These are phyloP conservation scores for Euphonia xanthogaster DNA, from an alignment of 2,797 vertebrate genomes.

Conservation along the genomic window DNA sequence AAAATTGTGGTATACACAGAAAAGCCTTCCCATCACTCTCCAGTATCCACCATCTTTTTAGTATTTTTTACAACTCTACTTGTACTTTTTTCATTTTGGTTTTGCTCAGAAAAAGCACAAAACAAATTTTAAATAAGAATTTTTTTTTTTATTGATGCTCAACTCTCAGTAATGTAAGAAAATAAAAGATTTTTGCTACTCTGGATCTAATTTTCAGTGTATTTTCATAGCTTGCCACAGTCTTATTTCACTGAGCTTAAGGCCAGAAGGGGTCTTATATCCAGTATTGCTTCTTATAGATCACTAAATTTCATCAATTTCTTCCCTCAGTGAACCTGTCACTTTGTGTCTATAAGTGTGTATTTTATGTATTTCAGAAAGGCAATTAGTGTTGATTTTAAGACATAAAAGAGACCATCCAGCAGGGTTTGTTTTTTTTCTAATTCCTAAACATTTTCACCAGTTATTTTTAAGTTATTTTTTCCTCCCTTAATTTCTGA, in stretches of 20 bases:
- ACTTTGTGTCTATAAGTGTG: neutral
- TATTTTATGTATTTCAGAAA: neutral
- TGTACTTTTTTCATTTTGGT: neutral
- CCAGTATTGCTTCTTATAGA: neutral
- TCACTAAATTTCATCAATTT: neutral
- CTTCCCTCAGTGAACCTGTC: neutral
- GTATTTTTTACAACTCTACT: neutral
- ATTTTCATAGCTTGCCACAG: neutral
- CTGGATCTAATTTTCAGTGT: neutral
- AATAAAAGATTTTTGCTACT: neutral
- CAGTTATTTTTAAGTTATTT: neutral
- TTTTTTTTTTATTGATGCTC: neutral
- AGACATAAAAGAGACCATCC: neutral
- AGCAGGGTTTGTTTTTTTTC: accelerated
- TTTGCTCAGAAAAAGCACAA: neutral
- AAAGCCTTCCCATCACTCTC: neutral
- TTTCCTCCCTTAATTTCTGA: neutral
- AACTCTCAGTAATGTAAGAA: neutral
- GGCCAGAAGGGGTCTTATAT: neutral
- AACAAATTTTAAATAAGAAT: neutral
- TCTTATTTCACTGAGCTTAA: neutral
- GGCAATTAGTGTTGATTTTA: neutral
- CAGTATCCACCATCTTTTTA: neutral
- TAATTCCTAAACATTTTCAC: neutral
- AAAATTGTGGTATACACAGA: neutral